Conservation (phyloP, 2,888 invertebrate genomes). For the Euplagia quadripunctaria region DNA sequence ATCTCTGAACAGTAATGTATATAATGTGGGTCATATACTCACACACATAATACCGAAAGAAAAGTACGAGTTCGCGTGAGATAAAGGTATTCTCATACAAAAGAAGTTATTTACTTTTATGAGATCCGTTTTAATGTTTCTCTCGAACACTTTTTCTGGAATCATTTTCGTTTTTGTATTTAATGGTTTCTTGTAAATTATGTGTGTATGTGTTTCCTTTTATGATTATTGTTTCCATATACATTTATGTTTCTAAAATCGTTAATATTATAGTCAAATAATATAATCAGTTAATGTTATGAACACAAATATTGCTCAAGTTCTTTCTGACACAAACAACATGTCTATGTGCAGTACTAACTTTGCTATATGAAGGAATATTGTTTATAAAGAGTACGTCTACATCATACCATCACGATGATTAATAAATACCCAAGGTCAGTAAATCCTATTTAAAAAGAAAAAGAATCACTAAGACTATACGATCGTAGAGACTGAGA, state of each 20-base stretch:
- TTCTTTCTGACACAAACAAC: neutral
- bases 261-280: neutral
- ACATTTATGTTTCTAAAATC: neutral
- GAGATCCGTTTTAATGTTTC: slow-evolving; percentile 46
- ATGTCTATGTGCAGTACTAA: neutral
- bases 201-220: slow-evolving; percentile 10
- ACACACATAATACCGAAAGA: slow-evolving; percentile 41
- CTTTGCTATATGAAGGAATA: neutral
- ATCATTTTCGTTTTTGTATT: slow-evolving; percentile 39
- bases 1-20: slow-evolving; percentile 13
- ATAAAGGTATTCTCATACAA: slow-evolving; percentile 50
- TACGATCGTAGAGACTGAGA: neutral
- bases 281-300: too few species aligned
- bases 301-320: neutral
- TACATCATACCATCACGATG: neutral
- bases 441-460: neutral
- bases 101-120: slow-evolving; percentile 59
- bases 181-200: slow-evolving; percentile 8
- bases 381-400: neutral
- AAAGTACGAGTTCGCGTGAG: slow-evolving; percentile 47
- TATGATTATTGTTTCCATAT: neutral
- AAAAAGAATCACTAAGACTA: neutral
- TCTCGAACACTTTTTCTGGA: slow-evolving; percentile 28
- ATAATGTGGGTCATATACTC: slow-evolving; percentile 38
- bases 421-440: too few species aligned